Base-by-base conservation (phyloP, 2,113 vertebrate genomes). In the Cyanocitta stelleri region DNA sequence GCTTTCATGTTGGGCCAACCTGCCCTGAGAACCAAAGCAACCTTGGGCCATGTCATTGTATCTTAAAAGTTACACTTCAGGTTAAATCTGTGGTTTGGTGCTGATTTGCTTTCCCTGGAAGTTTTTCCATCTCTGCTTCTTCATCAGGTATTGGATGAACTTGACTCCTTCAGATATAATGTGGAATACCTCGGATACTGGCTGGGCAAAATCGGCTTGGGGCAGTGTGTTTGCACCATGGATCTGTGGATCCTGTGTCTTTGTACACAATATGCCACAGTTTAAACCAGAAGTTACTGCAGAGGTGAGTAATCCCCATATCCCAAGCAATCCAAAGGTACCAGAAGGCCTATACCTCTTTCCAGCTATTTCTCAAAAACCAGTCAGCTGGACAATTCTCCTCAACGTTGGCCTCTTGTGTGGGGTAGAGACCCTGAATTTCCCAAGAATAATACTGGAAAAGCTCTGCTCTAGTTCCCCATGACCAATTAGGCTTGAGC, bases 121-220 rank as follows among this genome's bases (percentile, higher is more conserved):
- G 15, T 33, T 63, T 44, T 85, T 68, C 54, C 10, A 10, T 52
- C 32, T 88, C 10, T 82, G 41, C 24, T 93, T 72, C 78, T 48
- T 78, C 86, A 98, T 67, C 93, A 99, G 98, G 89, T 79, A 89
- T 74, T 98, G 98, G 98, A 35, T 98, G 87, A 95, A 98, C 55
- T 96, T 99, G 93, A 98, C 95, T 2, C 91, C 98, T 46, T 96
- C 91, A 6, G 98, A 98, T 55, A 86, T 98, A 67, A 97, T 98
- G 87, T 99, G 98, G 98, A 99, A 98, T 79, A 98, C 97, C 2
- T 98, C 98, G 11, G 98, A 98, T 72, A 98, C 98, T 17, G 98
- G 98, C 35, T 99, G 98, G 98, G 98, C 96, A 44, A 99, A 98
- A 67, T 62, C 98, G 41, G 97, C 96, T 23, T 98, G 98, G 98